Conservation (phyloP, 2,888 invertebrate species). For the Rhagium mordax region DNA sequence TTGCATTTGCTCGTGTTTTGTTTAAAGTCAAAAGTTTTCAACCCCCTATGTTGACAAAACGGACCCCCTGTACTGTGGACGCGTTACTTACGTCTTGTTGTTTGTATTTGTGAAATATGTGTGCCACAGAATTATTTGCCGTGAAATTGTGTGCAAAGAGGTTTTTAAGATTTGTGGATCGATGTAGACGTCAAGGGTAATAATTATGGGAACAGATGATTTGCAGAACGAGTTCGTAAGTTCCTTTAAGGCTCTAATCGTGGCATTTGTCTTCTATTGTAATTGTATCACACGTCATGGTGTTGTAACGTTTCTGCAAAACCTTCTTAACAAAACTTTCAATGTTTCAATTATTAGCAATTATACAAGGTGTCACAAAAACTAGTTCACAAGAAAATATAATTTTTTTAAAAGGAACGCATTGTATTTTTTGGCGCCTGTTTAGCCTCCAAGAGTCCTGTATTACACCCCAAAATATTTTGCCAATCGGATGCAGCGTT, state of each 20-base stretch:
- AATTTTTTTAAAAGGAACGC: too few species aligned
- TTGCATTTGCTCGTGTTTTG: constrained; percentile 56
- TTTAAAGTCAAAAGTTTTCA: constrained; percentile 60
- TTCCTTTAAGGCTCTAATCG: constrained; percentile 10
- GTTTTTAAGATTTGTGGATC: constrained; percentile 43
- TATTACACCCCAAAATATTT: too few species aligned
- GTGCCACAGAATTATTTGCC: constrained; percentile 59
- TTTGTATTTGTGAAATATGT: constrained; percentile 56
- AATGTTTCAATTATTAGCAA: too few species aligned
- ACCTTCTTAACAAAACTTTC: too few species aligned
- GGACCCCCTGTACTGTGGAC: constrained; percentile 56
- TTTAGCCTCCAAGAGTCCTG: too few species aligned
- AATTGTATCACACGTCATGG: neutral
- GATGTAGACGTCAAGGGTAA: constrained; percentile 52
- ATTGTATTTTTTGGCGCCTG: too few species aligned
- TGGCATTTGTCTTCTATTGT: too few species aligned
- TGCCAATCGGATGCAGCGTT: too few species aligned
- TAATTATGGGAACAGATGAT: constrained; percentile 47
- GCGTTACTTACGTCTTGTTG: constrained; percentile 41
- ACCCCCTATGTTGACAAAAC: constrained; percentile 57
- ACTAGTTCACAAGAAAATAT: too few species aligned
- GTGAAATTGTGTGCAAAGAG: constrained; percentile 58
- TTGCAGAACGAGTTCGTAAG: constrained; percentile 45
- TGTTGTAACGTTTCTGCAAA: too few species aligned
- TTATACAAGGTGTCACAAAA: too few species aligned